Conservation (phyloP, 2,888 invertebrate species). For the Miltochrista miniata region DNA sequence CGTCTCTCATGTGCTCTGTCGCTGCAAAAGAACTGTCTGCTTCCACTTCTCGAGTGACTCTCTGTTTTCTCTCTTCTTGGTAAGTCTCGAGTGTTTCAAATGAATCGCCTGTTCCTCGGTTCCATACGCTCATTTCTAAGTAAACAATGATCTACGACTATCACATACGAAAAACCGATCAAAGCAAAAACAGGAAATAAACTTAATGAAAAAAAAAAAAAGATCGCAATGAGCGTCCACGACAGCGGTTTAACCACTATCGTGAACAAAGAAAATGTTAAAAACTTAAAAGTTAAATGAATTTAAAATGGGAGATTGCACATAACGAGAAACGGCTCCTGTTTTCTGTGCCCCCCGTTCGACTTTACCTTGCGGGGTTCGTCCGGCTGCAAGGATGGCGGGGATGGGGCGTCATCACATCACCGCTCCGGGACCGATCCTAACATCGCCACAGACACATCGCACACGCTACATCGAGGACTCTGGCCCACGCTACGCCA, state of each 20-base stretch:
- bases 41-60: neutral
- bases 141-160: conserved; percentile 64
- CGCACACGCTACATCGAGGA: conserved; percentile 79
- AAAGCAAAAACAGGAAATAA: conserved; percentile 37
- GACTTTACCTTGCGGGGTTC: conserved; percentile 69
- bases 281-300: conserved; percentile 53
- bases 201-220: conserved; percentile 29
- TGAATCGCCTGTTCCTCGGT: neutral
- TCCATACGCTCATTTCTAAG: conserved; percentile 5
- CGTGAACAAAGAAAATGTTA: conserved; percentile 37
- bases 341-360: conserved; percentile 69
- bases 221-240: conserved; percentile 25
- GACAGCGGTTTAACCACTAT: conserved; percentile 33
- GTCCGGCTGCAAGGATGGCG: conserved; percentile 40
- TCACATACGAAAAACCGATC: conserved; percentile 60
- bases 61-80: neutral
- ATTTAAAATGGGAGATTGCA: conserved; percentile 72
- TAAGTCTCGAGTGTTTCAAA: neutral
- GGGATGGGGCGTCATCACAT: conserved; percentile 36
- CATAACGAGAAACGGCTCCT: conserved; percentile 71
- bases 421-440: conserved; percentile 55
- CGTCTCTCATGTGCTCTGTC: neutral
- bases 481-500: conserved; percentile 76
- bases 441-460: conserved; percentile 80
- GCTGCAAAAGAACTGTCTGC: neutral